These are phyloP conservation scores for Perizoma flavofasciatum DNA, from an alignment of 2,888 invertebrate species.

Conservation along the genomic window DNA sequence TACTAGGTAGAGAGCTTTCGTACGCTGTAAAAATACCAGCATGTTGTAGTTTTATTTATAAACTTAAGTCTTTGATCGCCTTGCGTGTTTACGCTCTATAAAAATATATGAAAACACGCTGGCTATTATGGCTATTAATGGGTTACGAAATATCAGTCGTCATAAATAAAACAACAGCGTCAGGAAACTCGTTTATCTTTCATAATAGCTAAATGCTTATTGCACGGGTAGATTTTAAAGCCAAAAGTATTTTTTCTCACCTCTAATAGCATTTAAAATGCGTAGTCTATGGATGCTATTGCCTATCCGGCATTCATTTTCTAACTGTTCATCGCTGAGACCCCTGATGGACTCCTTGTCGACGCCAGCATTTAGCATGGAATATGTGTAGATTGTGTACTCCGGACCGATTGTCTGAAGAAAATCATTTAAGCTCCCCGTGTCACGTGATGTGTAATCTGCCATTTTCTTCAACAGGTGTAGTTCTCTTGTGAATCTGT, in stretches of 20 bases:
- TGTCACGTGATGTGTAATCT: slow-evolving; percentile 97
- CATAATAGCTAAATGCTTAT: slow-evolving; percentile 14
- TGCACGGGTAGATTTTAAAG: slow-evolving; percentile 15
- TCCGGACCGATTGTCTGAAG: slow-evolving; percentile 93
- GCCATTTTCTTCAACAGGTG: slow-evolving; percentile 97
- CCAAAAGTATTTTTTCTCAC: slow-evolving; percentile 57
- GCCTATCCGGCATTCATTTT: slow-evolving; percentile 94
- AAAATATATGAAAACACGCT: slow-evolving; percentile 27
- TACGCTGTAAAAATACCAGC: slow-evolving; percentile 72
- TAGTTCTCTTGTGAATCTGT: slow-evolving; percentile 95
- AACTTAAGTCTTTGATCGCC: slow-evolving; percentile 31
- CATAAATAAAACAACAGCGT: slow-evolving; percentile 31
- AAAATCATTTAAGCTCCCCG: slow-evolving; percentile 94
- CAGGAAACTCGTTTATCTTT: slow-evolving; percentile 23
- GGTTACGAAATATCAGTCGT: slow-evolving; percentile 28
- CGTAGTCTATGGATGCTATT: slow-evolving; percentile 97
- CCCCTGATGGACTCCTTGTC: slow-evolving; percentile 94
- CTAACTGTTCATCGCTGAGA: slow-evolving; percentile 95
- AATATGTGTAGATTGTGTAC: slow-evolving; percentile 98
- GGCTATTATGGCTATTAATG: slow-evolving; percentile 23
- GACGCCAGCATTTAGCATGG: slow-evolving; percentile 97
- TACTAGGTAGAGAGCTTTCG: slow-evolving; percentile 86
- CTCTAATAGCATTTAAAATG: slow-evolving; percentile 94
- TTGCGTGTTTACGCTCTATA: slow-evolving; percentile 28
- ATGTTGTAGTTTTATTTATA: slow-evolving; percentile 26